Conservation (phyloP, 2,888 invertebrate genomes). For the Phalangium opilio region DNA sequence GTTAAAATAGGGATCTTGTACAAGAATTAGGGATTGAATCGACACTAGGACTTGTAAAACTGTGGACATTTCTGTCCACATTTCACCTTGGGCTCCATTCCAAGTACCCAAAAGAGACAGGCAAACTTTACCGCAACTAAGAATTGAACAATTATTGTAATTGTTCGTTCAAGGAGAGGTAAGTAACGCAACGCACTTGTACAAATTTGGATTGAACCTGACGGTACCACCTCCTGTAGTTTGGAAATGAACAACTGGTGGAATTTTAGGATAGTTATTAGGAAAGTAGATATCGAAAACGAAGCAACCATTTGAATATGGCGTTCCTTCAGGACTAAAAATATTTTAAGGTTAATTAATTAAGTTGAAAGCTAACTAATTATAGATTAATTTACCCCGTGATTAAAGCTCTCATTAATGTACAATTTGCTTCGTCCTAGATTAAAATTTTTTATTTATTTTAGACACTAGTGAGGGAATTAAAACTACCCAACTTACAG, state of each 20-base stretch:
- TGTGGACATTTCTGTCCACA: constrained; percentile 8
- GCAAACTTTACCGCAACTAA: constrained; percentile 6
- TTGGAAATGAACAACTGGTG: constrained; percentile 81
- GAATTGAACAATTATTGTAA: no score
- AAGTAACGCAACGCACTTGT: constrained; percentile 40
- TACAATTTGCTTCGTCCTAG: no score
- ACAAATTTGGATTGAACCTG: constrained; percentile 82
- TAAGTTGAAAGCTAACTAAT: no score
- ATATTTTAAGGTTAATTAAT: no score
- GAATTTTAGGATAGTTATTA: constrained; percentile 46
- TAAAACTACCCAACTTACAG: no score
- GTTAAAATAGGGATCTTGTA: constrained; percentile 86
- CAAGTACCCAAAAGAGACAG: constrained; percentile 7
- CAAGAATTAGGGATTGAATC: constrained; percentile 78
- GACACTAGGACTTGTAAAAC: constrained; percentile 60
- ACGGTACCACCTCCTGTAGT: constrained; percentile 60
- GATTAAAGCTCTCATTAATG: no score
- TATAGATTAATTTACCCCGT: no score
- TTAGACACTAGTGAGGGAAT: no score
- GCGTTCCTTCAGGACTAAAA: constrained; percentile 63
- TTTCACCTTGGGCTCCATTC: constrained; percentile 6
- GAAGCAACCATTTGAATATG: constrained; percentile 82
- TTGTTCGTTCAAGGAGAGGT: no score
- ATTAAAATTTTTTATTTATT: no score
- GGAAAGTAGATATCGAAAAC: constrained; percentile 79